phyloP scores from a whole-genome alignment of 2,797 vertebrate genomes.

The Sternotherus odoratus region DNA sequence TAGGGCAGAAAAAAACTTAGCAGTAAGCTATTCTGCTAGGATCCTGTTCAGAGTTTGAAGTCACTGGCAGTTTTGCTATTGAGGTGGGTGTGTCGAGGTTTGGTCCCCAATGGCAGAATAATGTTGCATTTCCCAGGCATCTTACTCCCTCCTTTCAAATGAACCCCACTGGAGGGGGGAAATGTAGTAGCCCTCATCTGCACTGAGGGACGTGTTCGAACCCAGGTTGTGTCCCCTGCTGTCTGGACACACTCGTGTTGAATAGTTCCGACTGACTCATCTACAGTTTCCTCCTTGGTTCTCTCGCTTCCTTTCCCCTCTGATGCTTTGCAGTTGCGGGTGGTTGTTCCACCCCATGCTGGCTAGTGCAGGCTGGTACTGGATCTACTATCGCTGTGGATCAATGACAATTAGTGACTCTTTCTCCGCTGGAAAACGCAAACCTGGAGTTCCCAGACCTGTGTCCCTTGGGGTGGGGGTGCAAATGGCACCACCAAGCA shows the following conservation, averaged over 20 bases:
- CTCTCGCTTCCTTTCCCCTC: neutral
- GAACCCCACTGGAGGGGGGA: neutral
- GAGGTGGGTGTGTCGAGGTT: neutral
- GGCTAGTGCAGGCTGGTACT: conserved; percentile 57
- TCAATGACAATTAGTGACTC: conserved; percentile 64
- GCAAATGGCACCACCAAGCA: conserved; percentile 82
- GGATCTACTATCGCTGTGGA: conserved; percentile 25
- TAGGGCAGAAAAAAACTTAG: neutral
- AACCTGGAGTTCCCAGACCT: conserved; percentile 67
- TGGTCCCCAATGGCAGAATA: neutral
- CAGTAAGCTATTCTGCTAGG: neutral
- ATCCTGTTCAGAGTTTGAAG: neutral
- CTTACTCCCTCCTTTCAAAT: neutral
- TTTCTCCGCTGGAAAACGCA: conserved; percentile 73
- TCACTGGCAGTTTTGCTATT: neutral
- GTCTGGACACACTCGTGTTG: neutral
- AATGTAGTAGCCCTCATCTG: neutral
- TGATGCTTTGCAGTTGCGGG: neutral
- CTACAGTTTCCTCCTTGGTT: neutral
- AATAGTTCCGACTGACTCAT: neutral
- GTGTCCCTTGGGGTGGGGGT: conserved; percentile 69
- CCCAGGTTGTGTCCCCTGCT: neutral
- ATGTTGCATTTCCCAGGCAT: neutral
- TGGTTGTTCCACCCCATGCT: neutral
- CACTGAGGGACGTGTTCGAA: neutral